Evolutionary conservation across 2,797 vertebrate species (phyloP).

Genomic region (Myotis planiceps): DNA sequence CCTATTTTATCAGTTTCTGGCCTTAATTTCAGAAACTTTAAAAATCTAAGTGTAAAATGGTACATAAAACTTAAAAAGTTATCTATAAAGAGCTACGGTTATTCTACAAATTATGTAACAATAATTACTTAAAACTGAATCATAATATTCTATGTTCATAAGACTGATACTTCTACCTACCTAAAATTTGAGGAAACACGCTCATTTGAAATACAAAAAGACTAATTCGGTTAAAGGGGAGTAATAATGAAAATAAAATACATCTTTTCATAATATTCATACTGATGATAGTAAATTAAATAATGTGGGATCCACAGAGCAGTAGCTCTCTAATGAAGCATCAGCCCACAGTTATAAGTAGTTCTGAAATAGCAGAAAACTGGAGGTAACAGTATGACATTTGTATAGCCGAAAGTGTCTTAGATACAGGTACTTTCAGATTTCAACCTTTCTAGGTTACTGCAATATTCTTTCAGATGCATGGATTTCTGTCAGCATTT

Average conservation of each 20-base stretch:
- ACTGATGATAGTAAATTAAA: neutral
- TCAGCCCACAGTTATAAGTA: neutral
- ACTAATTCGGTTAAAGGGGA: neutral
- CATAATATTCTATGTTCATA: neutral
- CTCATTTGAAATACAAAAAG: neutral
- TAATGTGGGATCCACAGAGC: neutral
- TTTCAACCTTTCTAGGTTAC: neutral
- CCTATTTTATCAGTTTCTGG: neutral
- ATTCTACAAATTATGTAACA: constrained; percentile 8
- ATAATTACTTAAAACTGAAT: neutral
- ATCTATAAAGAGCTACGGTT: neutral
- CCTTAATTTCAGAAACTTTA: neutral
- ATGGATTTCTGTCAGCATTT: neutral
- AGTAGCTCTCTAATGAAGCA: neutral
- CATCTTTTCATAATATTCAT: neutral
- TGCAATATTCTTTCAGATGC: neutral
- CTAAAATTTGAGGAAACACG: constrained; percentile 14
- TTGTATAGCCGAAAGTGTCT: neutral
- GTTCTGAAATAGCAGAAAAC: neutral
- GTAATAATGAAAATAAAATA: neutral
- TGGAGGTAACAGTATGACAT: neutral
- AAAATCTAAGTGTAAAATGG: neutral
- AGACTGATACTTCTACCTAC: neutral
- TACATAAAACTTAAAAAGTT: neutral
- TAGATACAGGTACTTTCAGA: neutral